Base-by-base conservation (phyloP, 2,797 vertebrate species). In the Clarias fuscus region DNA sequence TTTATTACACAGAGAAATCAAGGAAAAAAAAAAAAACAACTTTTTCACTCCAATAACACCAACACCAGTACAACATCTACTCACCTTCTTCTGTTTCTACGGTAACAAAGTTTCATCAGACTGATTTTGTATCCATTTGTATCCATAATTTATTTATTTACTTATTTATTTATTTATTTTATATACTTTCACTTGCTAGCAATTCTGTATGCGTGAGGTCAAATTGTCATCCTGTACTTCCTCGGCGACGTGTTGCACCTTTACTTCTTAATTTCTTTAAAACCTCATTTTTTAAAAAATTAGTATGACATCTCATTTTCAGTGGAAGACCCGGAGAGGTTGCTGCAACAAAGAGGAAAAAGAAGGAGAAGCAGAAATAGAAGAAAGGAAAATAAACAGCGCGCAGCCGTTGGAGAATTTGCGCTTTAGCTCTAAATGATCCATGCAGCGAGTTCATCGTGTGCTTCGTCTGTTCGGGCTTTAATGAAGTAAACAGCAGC, bases 401-500 rank as follows among this genome's bases (percentile, higher is more conserved):
- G 14, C 0, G n/a, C 13, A 27, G n/a, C 58, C 30, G n/a, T 20
- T 56, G 3, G n/a, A 27, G 48, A 15, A 58, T 58, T 59, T 37
- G 56, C 18, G 56, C 37, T 61, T 37, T 59, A 24, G 27, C 56
- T 61, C 13, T 59, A 59, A 59, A 59, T 11, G 76, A 78, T 78
- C 30, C 18, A 0, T 37, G 56, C 27, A 20, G 56, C 1, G 2
- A 78, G 56, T 82, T 82, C 64, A 82, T 22, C 24, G 5, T 30
- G 17, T 53, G 1, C 83, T 84, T 82, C 71, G 20, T 75, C 15
- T 43, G 71, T 65, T 75, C 22, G 14, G 24, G 65, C 58, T 24
- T 84, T 76, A 84, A 84, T 77, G 67, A 84, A 56, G 62, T 79
- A 85, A 68, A 78, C 84, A 79, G 65, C 27, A 79, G 77, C 53